Percentiles rank a stretch among this genome's conserved stretches.
Conservation (phyloP, 2,113 vertebrate species). For the Hemiprocne comata region DNA sequence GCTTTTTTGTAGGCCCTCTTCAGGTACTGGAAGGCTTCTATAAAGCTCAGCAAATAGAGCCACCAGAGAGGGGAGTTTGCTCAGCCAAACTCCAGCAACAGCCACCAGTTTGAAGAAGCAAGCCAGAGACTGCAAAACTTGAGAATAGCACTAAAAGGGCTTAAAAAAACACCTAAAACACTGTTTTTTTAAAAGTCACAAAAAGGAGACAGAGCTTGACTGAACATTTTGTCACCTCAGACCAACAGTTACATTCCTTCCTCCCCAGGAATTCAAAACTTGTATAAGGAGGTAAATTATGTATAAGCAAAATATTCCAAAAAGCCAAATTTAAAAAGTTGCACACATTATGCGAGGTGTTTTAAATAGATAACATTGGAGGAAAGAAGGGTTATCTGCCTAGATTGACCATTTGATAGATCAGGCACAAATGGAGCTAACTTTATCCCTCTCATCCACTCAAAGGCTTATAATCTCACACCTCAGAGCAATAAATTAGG, state of each 20-base stretch:
- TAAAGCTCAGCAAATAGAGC: background rate
- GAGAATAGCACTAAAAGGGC: background rate
- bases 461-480: slow-evolving; percentile 50
- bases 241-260: background rate
- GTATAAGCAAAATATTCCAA: slow-evolving; percentile 17
- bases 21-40: too few relatives aligned
- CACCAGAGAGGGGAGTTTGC: background rate
- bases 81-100: background rate
- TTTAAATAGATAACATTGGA: background rate
- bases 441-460: slow-evolving; percentile 59
- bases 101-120: background rate
- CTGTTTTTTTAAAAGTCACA: background rate
- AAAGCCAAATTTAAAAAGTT: slow-evolving; percentile 10
- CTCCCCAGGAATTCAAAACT: slow-evolving; percentile 18
- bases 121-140: background rate
- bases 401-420: slow-evolving; percentile 34
- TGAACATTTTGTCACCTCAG: background rate
- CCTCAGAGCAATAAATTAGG: slow-evolving; percentile 38
- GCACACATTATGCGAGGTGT: background rate
- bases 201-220: background rate
- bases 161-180: background rate
- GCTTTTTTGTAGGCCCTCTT: too few relatives aligned
- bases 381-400: background rate
- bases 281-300: slow-evolving; percentile 14
- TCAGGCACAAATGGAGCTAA: slow-evolving; percentile 44